phyloP scores from a whole-genome alignment of 2,113 vertebrate genomes.

The Drymodes brunneopygia region DNA sequence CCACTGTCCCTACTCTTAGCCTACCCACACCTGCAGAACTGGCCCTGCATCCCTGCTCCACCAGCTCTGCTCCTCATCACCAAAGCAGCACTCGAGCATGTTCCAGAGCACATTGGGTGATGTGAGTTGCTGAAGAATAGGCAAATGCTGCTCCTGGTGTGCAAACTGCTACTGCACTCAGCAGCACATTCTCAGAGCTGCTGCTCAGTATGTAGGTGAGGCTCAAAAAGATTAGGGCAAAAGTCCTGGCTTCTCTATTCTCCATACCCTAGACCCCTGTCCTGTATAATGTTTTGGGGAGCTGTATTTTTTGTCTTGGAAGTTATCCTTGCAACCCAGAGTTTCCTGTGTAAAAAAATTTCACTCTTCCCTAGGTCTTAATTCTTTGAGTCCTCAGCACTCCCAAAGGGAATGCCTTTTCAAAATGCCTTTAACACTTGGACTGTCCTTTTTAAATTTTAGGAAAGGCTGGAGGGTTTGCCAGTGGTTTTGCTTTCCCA shows the following conservation, averaged over 20 bases:
- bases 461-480: conserved; percentile 2
- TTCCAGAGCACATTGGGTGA: background rate
- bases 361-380: background rate
- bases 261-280: background rate
- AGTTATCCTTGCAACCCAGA: background rate
- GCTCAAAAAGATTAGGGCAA: background rate
- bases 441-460: background rate
- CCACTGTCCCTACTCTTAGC: background rate
- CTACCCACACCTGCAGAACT: background rate
- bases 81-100: background rate
- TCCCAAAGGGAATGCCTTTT: background rate
- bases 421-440: background rate
- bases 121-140: background rate
- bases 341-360: background rate
- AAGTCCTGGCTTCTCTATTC: background rate
- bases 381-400: background rate
- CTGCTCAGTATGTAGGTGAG: background rate
- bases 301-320: background rate
- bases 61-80: background rate
- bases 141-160: background rate
- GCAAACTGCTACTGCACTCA: background rate
- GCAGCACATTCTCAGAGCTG: background rate
- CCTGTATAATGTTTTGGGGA: background rate
- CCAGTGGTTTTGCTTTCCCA: conserved; percentile 36
- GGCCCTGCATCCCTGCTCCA: background rate